Base-by-base conservation (phyloP, 2,797 vertebrate genomes). In the Prionace glauca region DNA sequence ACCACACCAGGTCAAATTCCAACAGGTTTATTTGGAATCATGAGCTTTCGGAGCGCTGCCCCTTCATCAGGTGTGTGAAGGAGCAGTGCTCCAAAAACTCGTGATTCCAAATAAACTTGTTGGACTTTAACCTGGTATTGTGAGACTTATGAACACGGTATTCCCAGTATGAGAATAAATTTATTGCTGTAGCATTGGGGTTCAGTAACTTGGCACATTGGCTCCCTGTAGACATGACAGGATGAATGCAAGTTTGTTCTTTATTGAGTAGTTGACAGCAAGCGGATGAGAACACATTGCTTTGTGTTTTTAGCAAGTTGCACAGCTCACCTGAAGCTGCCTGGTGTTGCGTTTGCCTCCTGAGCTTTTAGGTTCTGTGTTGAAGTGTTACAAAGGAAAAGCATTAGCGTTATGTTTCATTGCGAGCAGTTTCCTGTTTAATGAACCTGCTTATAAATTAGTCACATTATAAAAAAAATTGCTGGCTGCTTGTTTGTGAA, bases 371-470 rank as follows among this genome's bases (percentile, higher is more conserved):
- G 12, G 65, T 67, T 20, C 65, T 10, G n/a, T 11, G 5, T 12
- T 62, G 87, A 36, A 67, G 18, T 92, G 20, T 22, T 69, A 69
- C 65, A 69, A 41, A 41, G 65, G 65, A 69, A 92, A 69, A 67
- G n/a, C 90, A 92, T 41, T 92, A 18, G n/a, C 26, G 62, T 41
- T 92, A 0, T 20, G 24, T 5, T 41, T 41, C n/a, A 69, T 92
- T 18, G 41, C 81, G 1, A 69, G 36, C 90, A 92, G 41, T 92
- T 92, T 69, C 36, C 62, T 20, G 90, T 69, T 41, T 69, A 92
- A 92, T 67, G 90, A 92, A n/a, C 62, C 62, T 92, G n/a, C n/a
- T 69, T 69, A 10, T 69, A 92, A 92, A 92, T 92, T 45, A 41
- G 65, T 92, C 22, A 65, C 65, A 32, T 77, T 77, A n/a, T 77